These are phyloP conservation scores for Chamaetylas fuelleborni DNA, from an alignment of 2,113 vertebrate species.

Conservation along the genomic window DNA sequence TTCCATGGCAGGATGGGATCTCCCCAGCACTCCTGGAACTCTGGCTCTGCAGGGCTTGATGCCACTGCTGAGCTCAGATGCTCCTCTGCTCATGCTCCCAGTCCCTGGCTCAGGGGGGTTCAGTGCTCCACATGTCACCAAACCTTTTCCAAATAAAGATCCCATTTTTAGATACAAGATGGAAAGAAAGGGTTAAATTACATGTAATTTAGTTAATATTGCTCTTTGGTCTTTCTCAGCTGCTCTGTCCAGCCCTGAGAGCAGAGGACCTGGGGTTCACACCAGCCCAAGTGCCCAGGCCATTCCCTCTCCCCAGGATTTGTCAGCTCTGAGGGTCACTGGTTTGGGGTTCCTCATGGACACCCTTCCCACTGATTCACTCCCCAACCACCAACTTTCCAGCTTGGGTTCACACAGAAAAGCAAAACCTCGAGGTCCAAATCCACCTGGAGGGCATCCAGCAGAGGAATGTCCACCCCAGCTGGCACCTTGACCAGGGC, in stretches of 20 bases:
- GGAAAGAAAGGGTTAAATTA: neutral
- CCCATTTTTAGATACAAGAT: neutral
- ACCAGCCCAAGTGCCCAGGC: neutral
- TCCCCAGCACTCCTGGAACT: neutral
- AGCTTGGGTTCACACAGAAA: neutral
- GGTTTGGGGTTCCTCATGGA: neutral
- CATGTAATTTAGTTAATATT: accelerated
- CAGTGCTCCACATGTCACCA: neutral
- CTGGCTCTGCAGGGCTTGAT: neutral
- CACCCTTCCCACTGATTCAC: neutral
- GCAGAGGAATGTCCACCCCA: neutral
- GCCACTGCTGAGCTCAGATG: neutral
- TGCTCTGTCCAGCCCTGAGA: neutral
- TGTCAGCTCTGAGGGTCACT: neutral
- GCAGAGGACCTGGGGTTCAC: neutral
- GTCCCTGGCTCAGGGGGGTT: neutral
- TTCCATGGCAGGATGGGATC: neutral
- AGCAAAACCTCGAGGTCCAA: too few species aligned
- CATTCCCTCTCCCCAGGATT: neutral
- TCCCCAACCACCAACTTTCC: neutral
- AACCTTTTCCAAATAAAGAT: neutral
- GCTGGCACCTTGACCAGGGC: neutral
- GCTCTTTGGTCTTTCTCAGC: neutral
- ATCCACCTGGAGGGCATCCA: neutral
- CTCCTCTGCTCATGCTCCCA: accelerated